These are phyloP conservation scores for Dendropsophus ebraccatus DNA, from an alignment of 2,113 vertebrate genomes.

Conservation along the genomic window DNA sequence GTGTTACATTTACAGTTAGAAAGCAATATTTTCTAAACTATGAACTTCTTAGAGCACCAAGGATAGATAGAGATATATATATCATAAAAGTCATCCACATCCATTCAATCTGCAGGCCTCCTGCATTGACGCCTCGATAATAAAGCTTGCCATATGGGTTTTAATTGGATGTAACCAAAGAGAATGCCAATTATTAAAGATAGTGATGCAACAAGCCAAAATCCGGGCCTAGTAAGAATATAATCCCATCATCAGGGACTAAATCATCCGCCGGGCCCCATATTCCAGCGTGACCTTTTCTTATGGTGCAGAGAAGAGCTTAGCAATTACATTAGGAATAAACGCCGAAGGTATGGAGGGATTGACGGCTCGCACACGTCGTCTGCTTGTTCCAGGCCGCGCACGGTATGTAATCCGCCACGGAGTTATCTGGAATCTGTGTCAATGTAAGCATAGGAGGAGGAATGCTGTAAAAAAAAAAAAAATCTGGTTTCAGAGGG, in stretches of 20 bases:
- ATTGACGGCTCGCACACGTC: background rate
- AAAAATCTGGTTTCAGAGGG: background rate
- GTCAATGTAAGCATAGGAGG: background rate
- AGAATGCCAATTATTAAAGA: slow-evolving; percentile 79
- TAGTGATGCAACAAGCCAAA: slow-evolving; percentile 75
- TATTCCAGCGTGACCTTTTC: slow-evolving; percentile 44
- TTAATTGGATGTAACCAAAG: slow-evolving; percentile 72
- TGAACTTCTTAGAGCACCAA: too few relatives aligned
- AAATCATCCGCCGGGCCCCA: slow-evolving; percentile 69
- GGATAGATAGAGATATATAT: too few relatives aligned
- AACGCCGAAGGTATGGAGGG: slow-evolving; percentile 4
- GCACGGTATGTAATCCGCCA: background rate
- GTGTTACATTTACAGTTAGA: too few relatives aligned
- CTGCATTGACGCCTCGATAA: slow-evolving; percentile 63
- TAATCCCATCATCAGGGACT: slow-evolving; percentile 77
- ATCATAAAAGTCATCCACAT: too few relatives aligned
- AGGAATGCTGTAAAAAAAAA: background rate
- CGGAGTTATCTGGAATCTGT: background rate
- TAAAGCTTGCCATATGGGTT: slow-evolving; percentile 72
- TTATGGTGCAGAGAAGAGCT: slow-evolving; percentile 27
- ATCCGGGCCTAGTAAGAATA: slow-evolving; percentile 77
- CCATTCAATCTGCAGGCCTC: slow-evolving; percentile 38
- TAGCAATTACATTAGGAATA: slow-evolving; percentile 38
- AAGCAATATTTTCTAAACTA: too few relatives aligned
- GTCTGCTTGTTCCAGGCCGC: background rate